Conservation (phyloP, 2,797 vertebrate species). For the Girardinus metallicus region DNA sequence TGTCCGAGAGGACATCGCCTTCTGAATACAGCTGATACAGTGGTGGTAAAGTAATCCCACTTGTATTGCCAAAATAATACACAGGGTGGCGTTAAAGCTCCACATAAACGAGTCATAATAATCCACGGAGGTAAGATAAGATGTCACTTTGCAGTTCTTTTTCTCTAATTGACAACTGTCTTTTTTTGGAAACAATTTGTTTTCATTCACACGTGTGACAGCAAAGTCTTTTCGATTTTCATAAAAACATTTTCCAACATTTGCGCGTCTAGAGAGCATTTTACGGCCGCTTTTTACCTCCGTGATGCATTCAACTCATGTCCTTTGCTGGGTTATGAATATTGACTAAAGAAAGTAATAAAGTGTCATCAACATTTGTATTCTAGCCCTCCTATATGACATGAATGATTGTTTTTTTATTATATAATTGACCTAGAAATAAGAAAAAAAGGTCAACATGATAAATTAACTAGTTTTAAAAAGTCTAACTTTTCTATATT, state of each 20-base stretch:
- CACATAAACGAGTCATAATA: neutral
- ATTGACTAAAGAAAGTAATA: neutral
- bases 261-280: neutral
- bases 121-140: neutral
- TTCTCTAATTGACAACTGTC: neutral
- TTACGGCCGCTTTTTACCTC: neutral
- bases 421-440: neutral
- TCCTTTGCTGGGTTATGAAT: neutral
- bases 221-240: neutral
- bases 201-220: neutral
- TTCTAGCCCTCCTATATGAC: neutral
- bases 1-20: too few species aligned
- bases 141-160: neutral
- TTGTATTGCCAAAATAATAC: neutral
- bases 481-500: neutral
- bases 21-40: neutral
- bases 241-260: neutral
- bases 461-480: neutral
- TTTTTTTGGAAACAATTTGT: neutral
- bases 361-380: neutral
- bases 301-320: neutral
- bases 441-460: neutral
- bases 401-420: neutral
- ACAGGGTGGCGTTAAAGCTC: conserved; percentile 23
- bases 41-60: neutral